Evolutionary conservation across 1,140 invertebrate species (phyloP).

Genomic region (Eriosoma lanigerum): DNA sequence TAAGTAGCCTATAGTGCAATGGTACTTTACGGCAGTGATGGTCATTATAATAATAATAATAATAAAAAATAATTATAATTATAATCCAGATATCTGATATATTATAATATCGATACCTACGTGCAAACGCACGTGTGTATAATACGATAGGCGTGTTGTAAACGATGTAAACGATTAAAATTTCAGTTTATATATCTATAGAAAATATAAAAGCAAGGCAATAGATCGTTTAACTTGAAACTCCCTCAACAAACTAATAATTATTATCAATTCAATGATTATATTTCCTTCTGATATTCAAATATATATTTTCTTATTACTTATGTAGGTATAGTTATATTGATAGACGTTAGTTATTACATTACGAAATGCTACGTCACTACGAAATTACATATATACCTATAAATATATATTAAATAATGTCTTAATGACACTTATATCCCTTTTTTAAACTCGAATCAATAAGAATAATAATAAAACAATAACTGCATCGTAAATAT

Average conservation of each 20-base stretch:
- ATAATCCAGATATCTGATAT: constrained; percentile 12
- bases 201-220: background rate
- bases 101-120: constrained; percentile 7
- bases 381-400: too few relatives aligned
- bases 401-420: too few relatives aligned
- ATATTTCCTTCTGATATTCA: background rate
- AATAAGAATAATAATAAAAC: too few relatives aligned
- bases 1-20: constrained; percentile 31
- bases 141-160: constrained; percentile 25
- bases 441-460: too few relatives aligned
- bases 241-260: constrained; percentile 4
- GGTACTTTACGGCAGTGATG: background rate
- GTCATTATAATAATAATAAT: constrained; percentile 37
- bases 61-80: background rate
- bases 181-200: constrained; percentile 8
- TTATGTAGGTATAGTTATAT: background rate
- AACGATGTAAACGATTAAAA: constrained; percentile 16
- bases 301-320: background rate
- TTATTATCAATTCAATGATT: constrained; percentile 2
- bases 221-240: constrained; percentile 32
- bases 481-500: too few relatives aligned
- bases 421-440: too few relatives aligned
- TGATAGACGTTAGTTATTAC: too few relatives aligned
- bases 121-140: constrained; percentile 32
- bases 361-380: too few relatives aligned